Percentiles rank a stretch among this genome's conserved stretches.
Evolutionary conservation across 53 echinoderm and acorn worm genomes (phyloP).

Genomic region (Luidia sarsii): DNA sequence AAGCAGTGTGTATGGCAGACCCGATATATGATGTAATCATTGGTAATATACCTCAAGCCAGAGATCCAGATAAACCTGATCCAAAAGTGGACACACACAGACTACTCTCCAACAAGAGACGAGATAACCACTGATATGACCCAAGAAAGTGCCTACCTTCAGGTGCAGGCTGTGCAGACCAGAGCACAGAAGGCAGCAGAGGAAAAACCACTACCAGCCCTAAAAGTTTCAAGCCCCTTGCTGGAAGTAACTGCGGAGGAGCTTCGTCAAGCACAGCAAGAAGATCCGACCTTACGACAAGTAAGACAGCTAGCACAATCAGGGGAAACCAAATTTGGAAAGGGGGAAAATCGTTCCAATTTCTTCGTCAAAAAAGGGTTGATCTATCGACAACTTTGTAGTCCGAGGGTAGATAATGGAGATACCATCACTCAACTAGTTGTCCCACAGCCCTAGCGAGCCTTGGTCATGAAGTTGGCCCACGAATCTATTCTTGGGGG

Average conservation of each 20-base stretch:
- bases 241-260: conserved; percentile 18
- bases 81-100: not conserved
- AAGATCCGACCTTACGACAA: conserved; percentile 1
- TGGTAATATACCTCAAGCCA: conserved; percentile 6
- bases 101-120: not conserved
- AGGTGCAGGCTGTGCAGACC: conserved; percentile 19
- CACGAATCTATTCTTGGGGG: conserved; percentile 66
- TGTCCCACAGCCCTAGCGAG: conserved; percentile 36
- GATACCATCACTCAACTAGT: conserved; percentile 36
- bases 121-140: not conserved
- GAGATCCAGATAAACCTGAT: conserved; percentile 31
- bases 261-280: conserved; percentile 25
- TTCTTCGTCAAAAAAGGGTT: not conserved
- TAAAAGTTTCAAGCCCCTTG: conserved; percentile 6
- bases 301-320: conserved; percentile 4
- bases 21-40: conserved; percentile 8
- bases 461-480: conserved; percentile 32
- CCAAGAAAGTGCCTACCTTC: not conserved
- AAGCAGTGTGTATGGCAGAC: conserved; percentile 2
- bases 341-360: not conserved
- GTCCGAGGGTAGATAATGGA: conserved; percentile 31
- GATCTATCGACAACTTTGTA: conserved; percentile 1
- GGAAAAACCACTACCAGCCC: not conserved
- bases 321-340: conserved; percentile 6
- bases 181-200: not conserved